Evolutionary conservation across 2,888 invertebrate genomes (phyloP), one percentile per base, ranked within the genome.

Genomic region (Caenorhabditis sp.): DNA sequence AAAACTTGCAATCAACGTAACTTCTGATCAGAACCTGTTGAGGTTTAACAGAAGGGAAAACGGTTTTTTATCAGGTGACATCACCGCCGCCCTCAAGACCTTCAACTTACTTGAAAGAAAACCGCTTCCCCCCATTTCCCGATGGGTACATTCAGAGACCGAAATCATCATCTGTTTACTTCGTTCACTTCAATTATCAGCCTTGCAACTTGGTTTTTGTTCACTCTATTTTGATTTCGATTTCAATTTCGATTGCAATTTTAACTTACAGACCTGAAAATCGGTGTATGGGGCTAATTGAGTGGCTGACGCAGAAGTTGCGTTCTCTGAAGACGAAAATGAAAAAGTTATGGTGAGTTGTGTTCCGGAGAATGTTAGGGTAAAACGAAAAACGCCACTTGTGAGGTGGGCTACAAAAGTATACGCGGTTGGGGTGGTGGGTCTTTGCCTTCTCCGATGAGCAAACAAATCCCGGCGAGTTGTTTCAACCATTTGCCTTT

Each of bases 381-480:
- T n/a, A n/a, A 39, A 46, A 61, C 48, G 50, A 41, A 53, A 61
- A 55, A 53, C n/a, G 41, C 52, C 68, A 68, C 68, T 68, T 68
- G 68, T 63, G 52, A 20, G 46, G 39, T 41, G 27, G 71, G 26
- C 72, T 72, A 62, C 63, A 72, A 72, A 56, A 71, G 50, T 73
- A 65, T 65, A 58, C 58, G 58, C 63, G 43, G 37, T 13, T 35
- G 35, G 35, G 35, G 35, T 13, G 35, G 35, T 9, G 35, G 35
- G 9, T 43, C 26, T 17, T 26, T 43, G 41, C 32, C 50, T 17
- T 50, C 45, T 35, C 35, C 63, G 58, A 62, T 56, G 72, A 73
- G 72, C 72, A 73, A 73, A 73, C 63, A 73, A 65, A 72, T 72
- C 62, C 63, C 30, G 41, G 24, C 15, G 30, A 50, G 66, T 43